These are phyloP conservation scores for Garra rufa DNA, from an alignment of 2,113 vertebrate species.

Conservation along the genomic window DNA sequence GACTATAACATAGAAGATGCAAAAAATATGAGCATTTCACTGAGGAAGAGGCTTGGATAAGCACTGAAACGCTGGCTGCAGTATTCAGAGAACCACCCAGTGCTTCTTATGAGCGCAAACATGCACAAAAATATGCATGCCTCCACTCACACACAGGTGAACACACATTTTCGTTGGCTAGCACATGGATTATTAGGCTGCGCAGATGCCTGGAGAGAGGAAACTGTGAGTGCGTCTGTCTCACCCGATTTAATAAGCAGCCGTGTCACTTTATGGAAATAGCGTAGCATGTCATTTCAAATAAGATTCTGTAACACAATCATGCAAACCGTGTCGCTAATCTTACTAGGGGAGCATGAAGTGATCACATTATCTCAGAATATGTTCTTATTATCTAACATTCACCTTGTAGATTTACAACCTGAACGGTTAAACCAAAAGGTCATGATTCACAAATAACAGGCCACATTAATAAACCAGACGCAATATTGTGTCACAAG, in stretches of 20 bases:
- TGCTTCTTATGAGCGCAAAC: neutral
- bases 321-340: slow-evolving; percentile 26
- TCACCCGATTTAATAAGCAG: slow-evolving; percentile 23
- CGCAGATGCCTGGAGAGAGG: slow-evolving; percentile 24
- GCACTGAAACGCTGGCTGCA: neutral
- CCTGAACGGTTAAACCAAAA: neutral
- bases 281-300: slow-evolving; percentile 21
- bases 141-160: slow-evolving; percentile 10
- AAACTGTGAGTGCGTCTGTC: slow-evolving; percentile 22
- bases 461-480: neutral
- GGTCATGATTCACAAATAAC: neutral
- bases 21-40: neutral
- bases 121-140: slow-evolving; percentile 7
- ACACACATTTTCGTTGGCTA: neutral
- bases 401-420: slow-evolving; percentile 15
- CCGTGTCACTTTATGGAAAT: slow-evolving; percentile 22
- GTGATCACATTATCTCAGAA: slow-evolving; percentile 6
- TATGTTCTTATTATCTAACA: neutral
- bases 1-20: neutral
- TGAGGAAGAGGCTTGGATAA: neutral
- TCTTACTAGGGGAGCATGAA: neutral
- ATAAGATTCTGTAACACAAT: slow-evolving; percentile 18
- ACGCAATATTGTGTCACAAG: neutral
- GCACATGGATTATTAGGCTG: slow-evolving; percentile 15
- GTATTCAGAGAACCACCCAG: neutral